phyloP scores from a whole-genome alignment of 2,797 vertebrate genomes.

The Eulemur albifrons region DNA sequence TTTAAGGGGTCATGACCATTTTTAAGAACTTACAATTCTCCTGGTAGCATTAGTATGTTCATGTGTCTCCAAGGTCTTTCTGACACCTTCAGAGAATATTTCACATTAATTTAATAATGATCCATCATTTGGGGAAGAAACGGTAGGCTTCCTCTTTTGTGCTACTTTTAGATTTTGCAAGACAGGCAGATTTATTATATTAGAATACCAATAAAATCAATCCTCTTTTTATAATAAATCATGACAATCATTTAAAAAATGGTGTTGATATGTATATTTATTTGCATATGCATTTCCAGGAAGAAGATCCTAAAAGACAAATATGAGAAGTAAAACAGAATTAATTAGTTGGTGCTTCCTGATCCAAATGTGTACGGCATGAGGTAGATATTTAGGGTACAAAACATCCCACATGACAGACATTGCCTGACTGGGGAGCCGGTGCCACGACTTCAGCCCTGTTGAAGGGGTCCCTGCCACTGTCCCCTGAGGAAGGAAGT shows the following conservation, averaged over 20 bases:
- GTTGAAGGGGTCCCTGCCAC: neutral
- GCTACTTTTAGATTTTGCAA: neutral
- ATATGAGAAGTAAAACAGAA: slow-evolving; percentile 22
- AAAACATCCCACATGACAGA: neutral
- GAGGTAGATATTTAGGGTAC: neutral
- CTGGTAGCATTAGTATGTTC: neutral
- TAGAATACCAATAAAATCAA: neutral
- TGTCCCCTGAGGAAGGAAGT: neutral
- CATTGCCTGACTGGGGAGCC: neutral
- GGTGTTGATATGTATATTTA: neutral
- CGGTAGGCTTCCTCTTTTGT: neutral
- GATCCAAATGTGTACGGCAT: neutral
- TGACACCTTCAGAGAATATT: neutral
- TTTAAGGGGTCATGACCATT: neutral
- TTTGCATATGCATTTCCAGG: neutral
- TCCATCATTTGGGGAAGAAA: neutral
- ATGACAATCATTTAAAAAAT: neutral
- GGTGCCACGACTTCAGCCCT: neutral
- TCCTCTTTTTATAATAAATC: neutral
- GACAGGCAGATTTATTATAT: neutral
- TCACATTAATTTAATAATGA: slow-evolving; percentile 15
- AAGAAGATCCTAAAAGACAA: neutral
- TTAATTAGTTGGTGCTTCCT: neutral
- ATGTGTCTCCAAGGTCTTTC: neutral
- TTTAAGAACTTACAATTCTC: neutral